Percentiles rank a stretch among this genome's conserved stretches.
Conservation (phyloP, 2,888 invertebrate species). For the Seira musarum region DNA sequence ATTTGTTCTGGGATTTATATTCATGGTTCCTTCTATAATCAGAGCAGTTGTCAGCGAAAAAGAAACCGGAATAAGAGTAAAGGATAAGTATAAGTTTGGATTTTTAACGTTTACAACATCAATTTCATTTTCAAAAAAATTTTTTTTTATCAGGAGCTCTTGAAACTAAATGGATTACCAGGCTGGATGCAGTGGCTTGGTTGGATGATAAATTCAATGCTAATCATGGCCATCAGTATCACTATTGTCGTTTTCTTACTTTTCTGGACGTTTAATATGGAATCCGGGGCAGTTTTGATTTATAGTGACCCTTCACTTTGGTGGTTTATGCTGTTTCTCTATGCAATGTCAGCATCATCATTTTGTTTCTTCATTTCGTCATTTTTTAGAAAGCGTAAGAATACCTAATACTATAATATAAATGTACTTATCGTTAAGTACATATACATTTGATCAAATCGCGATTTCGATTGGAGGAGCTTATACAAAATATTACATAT, state of each 20-base stretch:
- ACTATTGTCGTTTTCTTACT: slow-evolving; percentile 72
- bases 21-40: slow-evolving; percentile 75
- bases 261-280: slow-evolving; percentile 68
- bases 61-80: slow-evolving; percentile 76
- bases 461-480: neutral
- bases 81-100: no score
- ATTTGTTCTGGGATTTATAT: slow-evolving; percentile 74
- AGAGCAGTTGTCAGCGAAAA: slow-evolving; percentile 78
- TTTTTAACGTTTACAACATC: neutral
- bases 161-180: slow-evolving; percentile 77
- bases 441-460: neutral
- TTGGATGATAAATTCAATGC: slow-evolving; percentile 74
- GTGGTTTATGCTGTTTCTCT: slow-evolving; percentile 73
- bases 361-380: slow-evolving; percentile 73
- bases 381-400: slow-evolving; percentile 73
- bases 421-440: no score
- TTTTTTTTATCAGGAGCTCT: slow-evolving; percentile 73
- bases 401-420: no score
- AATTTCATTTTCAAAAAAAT: neutral
- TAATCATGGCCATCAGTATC: slow-evolving; percentile 72
- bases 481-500: no score
- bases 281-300: slow-evolving; percentile 16
- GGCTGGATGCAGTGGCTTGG: slow-evolving; percentile 76
- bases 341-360: slow-evolving; percentile 72
- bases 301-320: slow-evolving; percentile 62